Percentiles rank a stretch among this genome's conserved stretches.
Evolutionary conservation across 2,113 vertebrate genomes (phyloP).

Genomic region (Cololabis saira): DNA sequence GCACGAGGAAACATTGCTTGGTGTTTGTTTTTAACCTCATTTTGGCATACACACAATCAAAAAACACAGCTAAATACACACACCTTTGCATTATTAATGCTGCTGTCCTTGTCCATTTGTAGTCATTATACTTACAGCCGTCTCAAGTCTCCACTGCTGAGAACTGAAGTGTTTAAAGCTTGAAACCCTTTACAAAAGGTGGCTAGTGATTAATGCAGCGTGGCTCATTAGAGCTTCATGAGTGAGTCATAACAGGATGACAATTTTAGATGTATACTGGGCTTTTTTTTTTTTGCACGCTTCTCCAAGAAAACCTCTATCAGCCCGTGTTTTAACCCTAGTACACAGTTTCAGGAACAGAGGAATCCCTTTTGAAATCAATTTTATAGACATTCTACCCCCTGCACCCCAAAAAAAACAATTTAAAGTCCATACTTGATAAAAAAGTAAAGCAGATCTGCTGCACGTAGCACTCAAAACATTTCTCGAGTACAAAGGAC

Average conservation of each 20-base stretch:
- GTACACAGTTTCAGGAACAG: not conserved
- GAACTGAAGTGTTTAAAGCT: constrained; percentile 20
- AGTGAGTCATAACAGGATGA: constrained; percentile 2
- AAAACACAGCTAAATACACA: not conserved
- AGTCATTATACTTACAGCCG: constrained; percentile 38
- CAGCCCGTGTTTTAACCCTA: constrained; percentile 6
- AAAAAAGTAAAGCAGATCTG: too few species aligned
- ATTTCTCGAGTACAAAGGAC: too few species aligned
- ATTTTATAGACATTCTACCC: too few species aligned
- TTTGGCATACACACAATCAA: constrained; percentile 7
- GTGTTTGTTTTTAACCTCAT: constrained; percentile 5
- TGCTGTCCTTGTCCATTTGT: constrained; percentile 51
- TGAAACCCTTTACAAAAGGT: constrained; percentile 25
- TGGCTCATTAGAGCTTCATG: not conserved
- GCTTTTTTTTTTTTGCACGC: not conserved
- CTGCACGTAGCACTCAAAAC: too few species aligned
- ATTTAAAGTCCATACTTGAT: too few species aligned
- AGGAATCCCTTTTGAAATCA: too few species aligned
- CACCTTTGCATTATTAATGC: constrained; percentile 32
- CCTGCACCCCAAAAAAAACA: too few species aligned
- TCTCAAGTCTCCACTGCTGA: constrained; percentile 19
- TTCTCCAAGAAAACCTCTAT: constrained; percentile 19
- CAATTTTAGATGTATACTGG: not conserved
- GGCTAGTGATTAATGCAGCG: constrained; percentile 4
- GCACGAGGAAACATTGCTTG: not conserved